Percentiles rank a stretch among this genome's conserved stretches.
Conservation (phyloP, 2,113 vertebrate species). For the Aegypius monachus region DNA sequence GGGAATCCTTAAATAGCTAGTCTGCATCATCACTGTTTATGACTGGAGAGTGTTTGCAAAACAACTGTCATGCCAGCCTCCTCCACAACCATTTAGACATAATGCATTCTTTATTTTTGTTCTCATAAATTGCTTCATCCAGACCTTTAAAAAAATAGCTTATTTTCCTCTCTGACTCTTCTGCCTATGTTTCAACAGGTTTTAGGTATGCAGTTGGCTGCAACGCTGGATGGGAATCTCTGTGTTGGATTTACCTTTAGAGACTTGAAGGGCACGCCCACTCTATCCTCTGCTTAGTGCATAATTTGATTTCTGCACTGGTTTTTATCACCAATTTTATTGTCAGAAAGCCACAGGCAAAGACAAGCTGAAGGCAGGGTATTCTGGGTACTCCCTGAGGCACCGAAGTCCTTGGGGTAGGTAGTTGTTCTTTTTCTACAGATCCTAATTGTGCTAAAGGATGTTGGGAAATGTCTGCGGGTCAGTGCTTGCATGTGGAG, state of each 20-base stretch:
- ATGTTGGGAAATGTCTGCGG: not conserved
- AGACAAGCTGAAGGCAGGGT: not conserved
- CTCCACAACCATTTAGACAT: not conserved
- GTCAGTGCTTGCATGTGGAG: not conserved
- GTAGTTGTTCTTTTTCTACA: not conserved
- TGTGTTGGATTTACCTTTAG: not conserved
- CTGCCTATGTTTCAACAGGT: not conserved
- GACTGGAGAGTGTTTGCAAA: not conserved
- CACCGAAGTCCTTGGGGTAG: not conserved
- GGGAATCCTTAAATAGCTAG: not conserved
- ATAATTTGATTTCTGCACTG: not conserved
- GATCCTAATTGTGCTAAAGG: not conserved
- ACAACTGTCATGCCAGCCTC: not conserved
- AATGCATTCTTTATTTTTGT: conserved; percentile 7
- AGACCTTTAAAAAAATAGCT: not conserved
- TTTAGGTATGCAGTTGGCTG: not conserved
- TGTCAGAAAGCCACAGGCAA: not conserved
- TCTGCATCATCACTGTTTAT: not conserved
- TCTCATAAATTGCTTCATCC: not conserved
- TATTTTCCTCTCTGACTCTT: not conserved
- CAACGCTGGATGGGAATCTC: not conserved
- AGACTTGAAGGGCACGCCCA: not conserved
- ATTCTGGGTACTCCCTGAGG: not conserved
- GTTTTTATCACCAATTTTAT: not conserved
- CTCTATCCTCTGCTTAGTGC: not conserved